Evolutionary conservation across 92 coral and sea anemone species (phyloP).

Genomic region (Zoanthus sociatus): DNA sequence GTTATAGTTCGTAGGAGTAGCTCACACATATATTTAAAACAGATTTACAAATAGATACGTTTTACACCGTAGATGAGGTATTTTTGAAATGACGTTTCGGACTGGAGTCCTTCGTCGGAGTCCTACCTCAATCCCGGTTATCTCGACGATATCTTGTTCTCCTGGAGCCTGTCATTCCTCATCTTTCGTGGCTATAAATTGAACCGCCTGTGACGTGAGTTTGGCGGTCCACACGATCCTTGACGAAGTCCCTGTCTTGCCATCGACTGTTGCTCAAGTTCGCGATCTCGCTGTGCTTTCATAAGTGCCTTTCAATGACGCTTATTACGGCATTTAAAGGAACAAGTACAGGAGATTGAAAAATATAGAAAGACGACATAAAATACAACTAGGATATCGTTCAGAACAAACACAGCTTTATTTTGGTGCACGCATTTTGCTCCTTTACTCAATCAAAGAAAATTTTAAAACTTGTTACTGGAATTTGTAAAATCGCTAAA

Average conservation of each 20-base stretch:
- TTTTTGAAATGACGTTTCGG: too few species aligned
- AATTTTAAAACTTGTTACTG: too few species aligned
- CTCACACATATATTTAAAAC: too few species aligned
- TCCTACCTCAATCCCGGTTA: conserved; percentile 19
- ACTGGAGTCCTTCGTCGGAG: not conserved
- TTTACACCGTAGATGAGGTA: too few species aligned
- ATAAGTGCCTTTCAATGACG: conserved; percentile 29
- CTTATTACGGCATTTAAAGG: conserved; percentile 36
- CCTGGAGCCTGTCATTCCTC: not conserved
- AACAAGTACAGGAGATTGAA: conserved; percentile 36
- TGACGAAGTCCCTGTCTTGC: not conserved
- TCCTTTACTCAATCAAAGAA: not conserved
- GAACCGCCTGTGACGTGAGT: not conserved
- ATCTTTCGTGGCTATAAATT: not conserved
- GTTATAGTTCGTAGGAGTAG: too few species aligned
- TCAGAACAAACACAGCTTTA: conserved; percentile 37
- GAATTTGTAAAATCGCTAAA: too few species aligned
- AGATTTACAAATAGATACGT: too few species aligned
- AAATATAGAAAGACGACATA: conserved; percentile 22
- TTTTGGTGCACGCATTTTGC: conserved; percentile 10
- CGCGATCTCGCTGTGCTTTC: conserved; percentile 13
- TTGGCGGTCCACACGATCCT: not conserved
- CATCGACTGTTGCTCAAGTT: not conserved
- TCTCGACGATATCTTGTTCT: conserved; percentile 10
- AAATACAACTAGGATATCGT: conserved; percentile 26